These are phyloP conservation scores for Limnephilus rhombicus DNA, from an alignment of 2,888 invertebrate genomes.

Conservation along the genomic window DNA sequence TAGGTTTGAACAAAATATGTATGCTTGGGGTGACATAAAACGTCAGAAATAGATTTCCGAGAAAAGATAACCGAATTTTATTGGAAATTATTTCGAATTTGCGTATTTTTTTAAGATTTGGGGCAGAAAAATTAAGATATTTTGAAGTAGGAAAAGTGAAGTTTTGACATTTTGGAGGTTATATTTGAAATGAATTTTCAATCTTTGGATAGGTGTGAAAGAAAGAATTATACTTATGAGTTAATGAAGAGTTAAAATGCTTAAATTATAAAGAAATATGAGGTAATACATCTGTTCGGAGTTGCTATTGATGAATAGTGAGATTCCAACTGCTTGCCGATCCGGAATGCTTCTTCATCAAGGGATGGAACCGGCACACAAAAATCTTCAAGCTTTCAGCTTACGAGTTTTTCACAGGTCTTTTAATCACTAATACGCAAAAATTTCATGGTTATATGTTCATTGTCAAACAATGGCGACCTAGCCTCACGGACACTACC, in stretches of 20 bases:
- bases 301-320: slow-evolving; percentile 57
- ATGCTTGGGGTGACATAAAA: not conserved
- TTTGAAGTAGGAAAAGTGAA: not conserved
- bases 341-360: slow-evolving; percentile 58
- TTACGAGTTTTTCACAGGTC: slow-evolving; percentile 36
- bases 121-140: not conserved
- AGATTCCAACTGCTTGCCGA: slow-evolving; percentile 53
- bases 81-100: not conserved
- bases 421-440: slow-evolving; percentile 45
- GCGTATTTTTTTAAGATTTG: not conserved
- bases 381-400: slow-evolving; percentile 16
- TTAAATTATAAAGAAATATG: slow-evolving; percentile 39
- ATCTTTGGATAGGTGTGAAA: not conserved
- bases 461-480: slow-evolving; percentile 78
- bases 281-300: slow-evolving; percentile 60
- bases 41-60: not conserved
- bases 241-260: slow-evolving; percentile 37
- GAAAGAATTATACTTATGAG: not conserved
- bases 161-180: slow-evolving; percentile 46
- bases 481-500: slow-evolving; percentile 68
- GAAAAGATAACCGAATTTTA: not conserved
- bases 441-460: slow-evolving; percentile 66
- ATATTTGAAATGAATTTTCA: not conserved
- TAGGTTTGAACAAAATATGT: not conserved
- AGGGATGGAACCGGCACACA: slow-evolving; percentile 36